Evolutionary conservation across 2,113 vertebrate species (phyloP), one percentile per base, ranked within the genome.

Genomic region (Perccottus glenii): DNA sequence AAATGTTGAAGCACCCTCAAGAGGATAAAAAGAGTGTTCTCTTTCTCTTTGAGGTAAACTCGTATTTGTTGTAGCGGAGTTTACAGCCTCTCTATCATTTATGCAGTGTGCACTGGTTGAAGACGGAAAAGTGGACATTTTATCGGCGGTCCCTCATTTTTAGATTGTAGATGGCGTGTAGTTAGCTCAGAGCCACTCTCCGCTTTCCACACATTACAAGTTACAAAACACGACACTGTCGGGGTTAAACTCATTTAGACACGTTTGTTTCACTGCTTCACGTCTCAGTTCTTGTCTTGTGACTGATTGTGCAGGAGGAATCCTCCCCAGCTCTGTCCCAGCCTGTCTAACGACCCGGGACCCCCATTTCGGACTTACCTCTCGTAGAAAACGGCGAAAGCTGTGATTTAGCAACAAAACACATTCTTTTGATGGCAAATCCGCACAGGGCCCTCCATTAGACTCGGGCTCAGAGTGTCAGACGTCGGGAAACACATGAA

Each of bases 361-460:
- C 67, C 58, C 16, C 48, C n/a, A 15, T 9, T 49, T 47, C 45
- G 45, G 61, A 60, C 92, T 92, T 91, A 93, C 93, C 93, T 93
- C 85, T 89, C 62, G 73, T 68, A 64, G 89, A 80, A 89, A 83
- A 88, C 89, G 48, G 87, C 78, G 80, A 80, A 87, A 72, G 80
- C 87, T 70, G 82, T 38, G 82, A 75, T 32, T 83, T 70, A 93
- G 85, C 82, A 85, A 73, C 73, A 51, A 78, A 77, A 76, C 77
- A 69, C 92, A 92, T 93, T 87, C 83, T 92, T 80, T 76, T 65
- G 73, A 32, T 73, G 75, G 78, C 80, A 85, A 80, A 92, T 93
- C 93, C 92, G 89, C 46, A 88, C 91, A 51, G 91, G 91, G 82
- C 92, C 93, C 90, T 94, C 93, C 93, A 94, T 93, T 89, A 91